Base-by-base conservation (phyloP, 2,797 vertebrate genomes). In the Sebastes oblongus region DNA sequence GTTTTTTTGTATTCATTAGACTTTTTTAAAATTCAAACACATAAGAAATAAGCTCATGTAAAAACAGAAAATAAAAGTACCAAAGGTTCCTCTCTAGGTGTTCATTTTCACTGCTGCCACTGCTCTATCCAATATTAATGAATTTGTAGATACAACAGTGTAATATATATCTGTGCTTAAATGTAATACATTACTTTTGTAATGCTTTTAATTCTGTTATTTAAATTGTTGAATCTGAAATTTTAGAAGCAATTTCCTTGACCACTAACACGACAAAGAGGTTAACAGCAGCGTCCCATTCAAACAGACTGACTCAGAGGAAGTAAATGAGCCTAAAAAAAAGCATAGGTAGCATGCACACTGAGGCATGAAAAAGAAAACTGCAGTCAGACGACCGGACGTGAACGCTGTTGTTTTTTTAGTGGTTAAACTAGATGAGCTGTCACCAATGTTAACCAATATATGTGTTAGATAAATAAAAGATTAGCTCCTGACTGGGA, bases 271-370 rank as follows among this genome's bases (percentile, higher is more conserved):
- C 59, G 25, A 55, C 25, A 30, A 25, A 82, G 32, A 75, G 59
- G 80, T 77, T 72, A 61, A 84, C 77, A 86, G 82, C 74, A 60
- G 29, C 34, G 16, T 29, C 76, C 71, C 80, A 73, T 69, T 90
- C 79, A 82, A 83, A 88, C 77, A 72, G 72, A 93, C 81, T 88
- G 81, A 90, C 76, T 89, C 75, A 5, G 80, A 69, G 76, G 71
- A 85, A 90, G 87, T 86, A 92, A 94, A 94, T 92, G 91, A 93
- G 81, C 78, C 90, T 90, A 81, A 90, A 61, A 88, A 82, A 74
- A 89, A 85, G 46, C 42, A 22, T 27, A 66, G 8, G 2, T 59
- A 70, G 55, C 34, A 36, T 36, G 16, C 72, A 71, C 89, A 90
- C 2, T 73, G 75, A 90, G 64, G 88, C 86, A 89, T 90, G 89